phyloP scores from a whole-genome alignment of 2,113 vertebrate genomes.

The Syngnathoides biaculeatus region DNA sequence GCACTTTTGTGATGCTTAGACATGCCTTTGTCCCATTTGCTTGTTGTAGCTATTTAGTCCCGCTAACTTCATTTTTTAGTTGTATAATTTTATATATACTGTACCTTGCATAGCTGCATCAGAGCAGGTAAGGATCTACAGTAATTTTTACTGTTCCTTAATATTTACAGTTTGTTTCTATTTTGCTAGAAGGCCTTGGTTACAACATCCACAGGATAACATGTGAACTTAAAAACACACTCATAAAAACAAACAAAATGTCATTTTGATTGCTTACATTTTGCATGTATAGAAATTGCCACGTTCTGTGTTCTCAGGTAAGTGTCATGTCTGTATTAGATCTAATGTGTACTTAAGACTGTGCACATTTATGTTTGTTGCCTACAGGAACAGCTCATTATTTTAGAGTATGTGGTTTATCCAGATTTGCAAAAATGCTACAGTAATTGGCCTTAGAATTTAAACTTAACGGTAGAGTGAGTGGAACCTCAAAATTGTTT shows the following conservation, averaged over 20 bases:
- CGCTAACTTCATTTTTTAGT: neutral
- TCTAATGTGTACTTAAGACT: constrained; percentile 3
- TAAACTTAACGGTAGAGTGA: neutral
- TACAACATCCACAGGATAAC: neutral
- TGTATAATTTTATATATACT: constrained; percentile 31
- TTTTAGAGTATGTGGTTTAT: neutral
- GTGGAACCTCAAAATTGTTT: neutral
- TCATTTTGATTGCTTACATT: neutral
- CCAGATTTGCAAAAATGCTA: neutral
- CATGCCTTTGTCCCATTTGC: constrained; percentile 37
- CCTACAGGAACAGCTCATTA: neutral
- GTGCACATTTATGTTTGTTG: constrained; percentile 5
- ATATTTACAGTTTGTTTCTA: constrained; percentile 4
- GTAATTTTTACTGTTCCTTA: neutral
- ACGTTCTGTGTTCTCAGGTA: constrained; percentile 50
- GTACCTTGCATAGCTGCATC: constrained; percentile 32
- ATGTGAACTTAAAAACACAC: constrained; percentile 1
- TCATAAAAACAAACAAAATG: neutral
- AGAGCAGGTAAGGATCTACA: constrained; percentile 63
- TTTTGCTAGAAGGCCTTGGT: neutral
- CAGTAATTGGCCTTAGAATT: neutral
- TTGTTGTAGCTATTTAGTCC: constrained; percentile 16
- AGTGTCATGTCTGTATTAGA: constrained; percentile 43
- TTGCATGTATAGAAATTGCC: neutral
- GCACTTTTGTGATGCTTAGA: neutral